These are phyloP conservation scores for Syngnathus scovelli DNA, from an alignment of 2,113 vertebrate genomes.

Conservation along the genomic window DNA sequence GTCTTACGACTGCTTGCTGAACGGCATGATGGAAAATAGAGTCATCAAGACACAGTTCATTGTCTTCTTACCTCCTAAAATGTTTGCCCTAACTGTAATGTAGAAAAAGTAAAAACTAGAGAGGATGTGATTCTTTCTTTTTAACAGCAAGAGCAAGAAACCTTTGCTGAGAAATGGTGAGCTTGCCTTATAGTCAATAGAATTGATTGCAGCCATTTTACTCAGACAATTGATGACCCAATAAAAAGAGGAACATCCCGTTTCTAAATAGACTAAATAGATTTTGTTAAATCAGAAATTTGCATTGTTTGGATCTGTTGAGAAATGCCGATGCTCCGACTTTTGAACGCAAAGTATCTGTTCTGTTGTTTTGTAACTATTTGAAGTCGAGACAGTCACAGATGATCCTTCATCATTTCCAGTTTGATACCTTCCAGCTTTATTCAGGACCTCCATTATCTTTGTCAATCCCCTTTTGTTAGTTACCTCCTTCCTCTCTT, in stretches of 20 bases:
- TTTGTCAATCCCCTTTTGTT: conserved; percentile 15
- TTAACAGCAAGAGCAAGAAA: not conserved
- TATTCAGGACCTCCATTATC: conserved; percentile 9
- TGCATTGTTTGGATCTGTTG: not conserved
- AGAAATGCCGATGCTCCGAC: not conserved
- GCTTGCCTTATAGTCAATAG: not conserved
- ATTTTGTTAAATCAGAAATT: not conserved
- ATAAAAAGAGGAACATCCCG: not conserved
- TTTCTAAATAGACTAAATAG: not conserved
- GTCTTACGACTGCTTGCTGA: not conserved
- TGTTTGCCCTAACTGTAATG: no score
- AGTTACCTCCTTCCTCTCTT: conserved; percentile 17
- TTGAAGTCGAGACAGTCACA: not conserved
- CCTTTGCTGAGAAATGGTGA: not conserved
- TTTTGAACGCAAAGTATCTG: not conserved
- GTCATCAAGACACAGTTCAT: no score
- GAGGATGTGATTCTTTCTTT: not conserved
- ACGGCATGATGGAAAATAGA: not conserved
- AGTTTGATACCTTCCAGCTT: conserved; percentile 1
- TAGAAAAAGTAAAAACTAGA: no score
- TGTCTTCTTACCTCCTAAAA: no score
- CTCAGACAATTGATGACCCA: not conserved
- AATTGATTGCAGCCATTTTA: not conserved
- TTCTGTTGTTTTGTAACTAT: not conserved
- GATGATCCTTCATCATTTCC: not conserved